Base-by-base conservation (phyloP, 2,113 vertebrate species). In the Anseranas semipalmata region DNA sequence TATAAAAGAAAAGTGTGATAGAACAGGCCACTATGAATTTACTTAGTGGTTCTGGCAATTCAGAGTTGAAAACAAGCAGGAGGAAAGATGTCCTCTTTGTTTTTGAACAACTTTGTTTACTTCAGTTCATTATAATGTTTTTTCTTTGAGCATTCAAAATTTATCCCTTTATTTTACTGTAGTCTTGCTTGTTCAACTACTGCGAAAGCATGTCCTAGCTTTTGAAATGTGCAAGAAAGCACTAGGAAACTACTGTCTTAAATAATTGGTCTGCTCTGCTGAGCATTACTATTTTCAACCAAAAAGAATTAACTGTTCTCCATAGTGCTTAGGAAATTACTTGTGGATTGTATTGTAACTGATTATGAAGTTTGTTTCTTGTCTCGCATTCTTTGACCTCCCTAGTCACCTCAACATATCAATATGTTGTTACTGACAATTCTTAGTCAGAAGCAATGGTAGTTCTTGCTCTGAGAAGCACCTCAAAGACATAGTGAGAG, bases 1-100 rank as follows among this genome's bases (percentile, higher is more conserved):
- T 95, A 96, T 95, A 96, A 91, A 90, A 89, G 95, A 62, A 79
- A 68, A 60, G 43, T 78, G 56, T 92, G 80, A 92, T 75, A 78
- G 66, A 39, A 35, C 20, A 67, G 46, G 78, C 91, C 43, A 52
- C 80, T 94, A 71, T 10, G 59, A 92, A 95, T 94, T 97, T 83
- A 28, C 78, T 90, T 85, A 59, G 85, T 80, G 91, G 81, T 96
- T 95, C 70, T 73, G 84, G 78, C 60, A 45, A 43, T 76, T 76
- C 43, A 28, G 33, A 46, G 56, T 87, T 94, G 72, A 87, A 89
- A 95, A 88, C 52, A 84, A 70, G 55, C 41, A 90, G n/a, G 6
- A 93, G 22, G 58, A 53, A 91, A 92, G 13, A 53, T 37, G 24
- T 68, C 7, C 9, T 60, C 1, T 92, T 84, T 79, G 41, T 5